These are phyloP conservation scores for Argyresthia albistria DNA, from an alignment of 2,888 invertebrate genomes.

Conservation along the genomic window DNA sequence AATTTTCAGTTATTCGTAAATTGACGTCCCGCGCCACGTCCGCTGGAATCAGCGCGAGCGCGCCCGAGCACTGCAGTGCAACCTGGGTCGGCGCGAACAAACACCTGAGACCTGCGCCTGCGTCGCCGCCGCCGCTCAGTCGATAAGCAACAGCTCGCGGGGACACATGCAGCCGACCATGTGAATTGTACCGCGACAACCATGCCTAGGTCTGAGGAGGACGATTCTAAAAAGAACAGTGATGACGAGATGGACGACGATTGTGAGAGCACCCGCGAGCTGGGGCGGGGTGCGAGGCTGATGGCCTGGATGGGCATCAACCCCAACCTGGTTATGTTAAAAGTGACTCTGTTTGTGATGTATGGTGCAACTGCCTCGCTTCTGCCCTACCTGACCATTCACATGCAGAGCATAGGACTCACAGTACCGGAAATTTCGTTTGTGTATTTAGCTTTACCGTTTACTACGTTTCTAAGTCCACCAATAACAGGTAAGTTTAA, in stretches of 20 bases:
- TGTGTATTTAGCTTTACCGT: conserved; percentile 88
- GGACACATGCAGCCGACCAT: conserved; percentile 24
- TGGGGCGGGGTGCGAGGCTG: conserved; percentile 52
- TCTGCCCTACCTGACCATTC: conserved; percentile 89
- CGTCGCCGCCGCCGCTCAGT: conserved; percentile 40
- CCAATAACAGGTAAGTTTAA: conserved; percentile 80
- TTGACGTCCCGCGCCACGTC: conserved; percentile 60
- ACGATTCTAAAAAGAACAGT: conserved; percentile 50
- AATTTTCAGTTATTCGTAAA: conserved; percentile 72
- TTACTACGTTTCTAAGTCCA: conserved; percentile 88
- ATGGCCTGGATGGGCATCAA: conserved; percentile 75
- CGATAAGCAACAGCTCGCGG: conserved; percentile 56
- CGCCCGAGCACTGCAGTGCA: conserved; percentile 54
- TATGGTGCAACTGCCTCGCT: conserved; percentile 89
- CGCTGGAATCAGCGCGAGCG: conserved; percentile 40
- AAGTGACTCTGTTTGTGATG: conserved; percentile 86
- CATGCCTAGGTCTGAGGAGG: conserved; percentile 49
- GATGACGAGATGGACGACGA: conserved; percentile 66
- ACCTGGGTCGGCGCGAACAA: conserved; percentile 37
- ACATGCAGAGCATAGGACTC: conserved; percentile 92
- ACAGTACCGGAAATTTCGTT: conserved; percentile 90
- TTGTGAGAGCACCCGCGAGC: conserved; percentile 31
- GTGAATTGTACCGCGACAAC: background rate
- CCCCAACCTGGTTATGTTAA: conserved; percentile 84
- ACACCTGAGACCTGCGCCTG: conserved; percentile 32